phyloP scores from a whole-genome alignment of 2,888 invertebrate genomes.

The Drosophila cyrtoloma region DNA sequence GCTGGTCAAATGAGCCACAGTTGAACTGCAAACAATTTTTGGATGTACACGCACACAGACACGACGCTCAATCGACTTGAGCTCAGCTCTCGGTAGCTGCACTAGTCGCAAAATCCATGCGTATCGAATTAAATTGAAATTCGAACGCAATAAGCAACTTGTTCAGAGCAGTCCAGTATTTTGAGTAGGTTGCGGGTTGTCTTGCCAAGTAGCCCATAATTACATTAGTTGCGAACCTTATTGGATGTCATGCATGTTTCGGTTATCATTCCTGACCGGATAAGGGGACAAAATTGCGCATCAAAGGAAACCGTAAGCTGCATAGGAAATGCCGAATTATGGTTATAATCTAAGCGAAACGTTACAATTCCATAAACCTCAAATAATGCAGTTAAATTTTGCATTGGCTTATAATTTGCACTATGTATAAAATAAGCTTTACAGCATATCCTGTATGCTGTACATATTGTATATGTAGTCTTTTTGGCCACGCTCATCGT shows the following conservation, averaged over 20 bases:
- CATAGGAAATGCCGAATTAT: conserved; percentile 12
- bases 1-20: conserved; percentile 74
- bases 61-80: conserved; percentile 28
- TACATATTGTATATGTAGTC: not conserved
- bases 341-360: not conserved
- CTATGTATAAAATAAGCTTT: not conserved
- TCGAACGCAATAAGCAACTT: conserved; percentile 66
- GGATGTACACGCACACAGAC: conserved; percentile 12
- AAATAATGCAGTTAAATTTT: not conserved
- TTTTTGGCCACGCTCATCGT: not conserved
- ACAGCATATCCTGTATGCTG: not conserved
- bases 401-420: not conserved
- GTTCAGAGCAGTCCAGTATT: not conserved
- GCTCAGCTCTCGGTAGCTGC: conserved; percentile 10
- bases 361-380: not conserved
- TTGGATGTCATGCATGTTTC: conserved; percentile 62
- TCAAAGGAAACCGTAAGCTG: conserved; percentile 28
- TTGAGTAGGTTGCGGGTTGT: conserved; percentile 36
- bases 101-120: conserved; percentile 62
- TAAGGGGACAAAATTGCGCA: conserved; percentile 24
- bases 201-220: conserved; percentile 68
- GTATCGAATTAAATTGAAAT: conserved; percentile 78
- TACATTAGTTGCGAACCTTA: conserved; percentile 70
- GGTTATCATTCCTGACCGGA: conserved; percentile 59
- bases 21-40: conserved; percentile 74